A percentile compares a stretch with the other conserved stretches of the same genome.
phyloP scores from a whole-genome alignment of 2,797 vertebrate genomes.

The Crocodylus rhombifer region DNA sequence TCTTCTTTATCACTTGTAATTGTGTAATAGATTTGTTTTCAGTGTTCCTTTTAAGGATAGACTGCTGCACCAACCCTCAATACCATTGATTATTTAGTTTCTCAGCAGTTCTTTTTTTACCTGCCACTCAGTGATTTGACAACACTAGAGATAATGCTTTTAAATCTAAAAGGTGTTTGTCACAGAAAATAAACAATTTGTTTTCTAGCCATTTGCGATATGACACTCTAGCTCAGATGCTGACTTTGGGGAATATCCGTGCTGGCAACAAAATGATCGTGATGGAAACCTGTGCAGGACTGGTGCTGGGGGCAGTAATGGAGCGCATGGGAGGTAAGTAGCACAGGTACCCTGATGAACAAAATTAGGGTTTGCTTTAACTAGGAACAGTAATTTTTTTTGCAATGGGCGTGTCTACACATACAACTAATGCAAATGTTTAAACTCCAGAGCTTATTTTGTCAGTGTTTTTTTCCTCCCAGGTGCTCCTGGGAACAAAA shows the following conservation, averaged over 20 bases:
- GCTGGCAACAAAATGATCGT: slow-evolving; percentile 95
- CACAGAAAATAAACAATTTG: neutral
- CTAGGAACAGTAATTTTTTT: neutral
- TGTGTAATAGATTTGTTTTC: neutral
- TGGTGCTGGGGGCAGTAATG: slow-evolving; percentile 94
- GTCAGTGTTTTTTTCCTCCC: too few species aligned
- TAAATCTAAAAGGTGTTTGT: neutral
- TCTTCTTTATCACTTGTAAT: neutral
- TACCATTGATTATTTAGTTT: neutral
- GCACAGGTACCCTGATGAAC: accelerated
- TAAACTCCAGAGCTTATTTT: too few species aligned
- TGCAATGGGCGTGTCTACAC: too few species aligned
- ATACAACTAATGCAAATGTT: too few species aligned
- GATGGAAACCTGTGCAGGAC: slow-evolving; percentile 94
- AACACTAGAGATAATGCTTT: neutral
- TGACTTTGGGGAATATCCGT: slow-evolving; percentile 93
- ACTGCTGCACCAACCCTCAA: neutral
- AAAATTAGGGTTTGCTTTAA: neutral
- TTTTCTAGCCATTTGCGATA: slow-evolving; percentile 91
- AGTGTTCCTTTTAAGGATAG: neutral
- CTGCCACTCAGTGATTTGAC: neutral
- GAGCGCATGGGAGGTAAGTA: slow-evolving; percentile 95
- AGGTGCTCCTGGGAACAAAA: too few species aligned
- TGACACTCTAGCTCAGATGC: slow-evolving; percentile 94
- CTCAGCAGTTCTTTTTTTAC: neutral